Evolutionary conservation across 2,888 invertebrate genomes (phyloP), one percentile per base, ranked within the genome.

Genomic region (Hemicrepidius hirtus): DNA sequence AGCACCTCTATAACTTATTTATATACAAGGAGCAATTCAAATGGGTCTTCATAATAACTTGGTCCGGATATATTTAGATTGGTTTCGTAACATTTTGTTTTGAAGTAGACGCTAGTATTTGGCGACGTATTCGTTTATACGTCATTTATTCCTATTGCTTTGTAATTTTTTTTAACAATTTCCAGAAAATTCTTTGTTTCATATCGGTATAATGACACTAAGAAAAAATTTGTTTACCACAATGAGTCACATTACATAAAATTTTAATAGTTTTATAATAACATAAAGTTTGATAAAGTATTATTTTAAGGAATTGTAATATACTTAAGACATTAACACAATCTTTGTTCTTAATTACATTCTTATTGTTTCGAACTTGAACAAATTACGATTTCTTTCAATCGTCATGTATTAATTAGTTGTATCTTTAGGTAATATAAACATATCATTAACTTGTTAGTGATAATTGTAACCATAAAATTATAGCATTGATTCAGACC

Each of bases 51-150:
- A 75, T 78, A 76, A 76, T 75, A 75, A 77, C 76, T 70, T 59
- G 66, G 68, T 65, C 71, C 69, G 53, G 73, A 59, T 80, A 80
- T 76, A 77, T 78, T 79, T 80, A 80, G 79, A 74, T 63, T 28
- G 59, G 76, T 80, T 80, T 80, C 78, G 78, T 80, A 80, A 80
- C 73, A 79, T 75, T 80, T 79, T 79, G 78, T 78, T 70, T 70
- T 70, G 55, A 65, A 68, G 41, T 78, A 57, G 65, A 64, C 63
- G 59, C 59, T 59, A 73, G 68, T 68, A 71, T 76, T 78, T 76
- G 78, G 78, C 78, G 76, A 74, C 75, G 72, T 75, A 73, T 75
- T 66, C 46, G 37, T 67, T 71, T 60, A 64, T 71, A 77, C 76
- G 79, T 78, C 77, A 78, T 50, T 37, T 71, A 55, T 68, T 64